Evolutionary conservation across 2,888 invertebrate genomes (phyloP).

Genomic region (Labia minor): DNA sequence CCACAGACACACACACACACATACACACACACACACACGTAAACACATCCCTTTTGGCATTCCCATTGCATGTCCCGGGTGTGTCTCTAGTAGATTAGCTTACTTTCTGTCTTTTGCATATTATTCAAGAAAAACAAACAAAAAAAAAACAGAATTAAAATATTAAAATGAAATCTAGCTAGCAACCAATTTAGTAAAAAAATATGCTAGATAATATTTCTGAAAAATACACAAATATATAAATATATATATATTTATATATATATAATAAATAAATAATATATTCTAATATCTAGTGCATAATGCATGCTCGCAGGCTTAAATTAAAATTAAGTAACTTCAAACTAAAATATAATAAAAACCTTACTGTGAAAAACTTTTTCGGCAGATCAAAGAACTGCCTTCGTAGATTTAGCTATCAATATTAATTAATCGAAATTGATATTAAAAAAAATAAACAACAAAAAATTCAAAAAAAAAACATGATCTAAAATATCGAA

Average conservation of each 20-base stretch:
- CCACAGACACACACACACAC: too few species aligned
- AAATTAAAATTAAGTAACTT: neutral
- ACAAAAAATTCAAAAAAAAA: neutral
- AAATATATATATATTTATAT: too few species aligned
- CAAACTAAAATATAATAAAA: neutral
- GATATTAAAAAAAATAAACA: neutral
- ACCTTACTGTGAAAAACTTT: neutral
- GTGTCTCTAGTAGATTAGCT: constrained; percentile 24
- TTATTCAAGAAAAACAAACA: neutral
- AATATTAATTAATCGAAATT: neutral
- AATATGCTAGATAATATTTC: constrained; percentile 22
- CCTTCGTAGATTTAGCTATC: neutral
- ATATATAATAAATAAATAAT: constrained; percentile 21
- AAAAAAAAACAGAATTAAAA: constrained; percentile 15
- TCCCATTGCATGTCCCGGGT: constrained; percentile 27
- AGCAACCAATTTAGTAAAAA: constrained; percentile 24
- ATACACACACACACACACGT: too few species aligned
- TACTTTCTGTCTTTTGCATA: constrained; percentile 24
- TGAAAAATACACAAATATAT: too few species aligned
- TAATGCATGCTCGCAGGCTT: constrained; percentile 26
- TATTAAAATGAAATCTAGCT: constrained; percentile 23
- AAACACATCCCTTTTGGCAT: too few species aligned
- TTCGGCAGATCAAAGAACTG: neutral
- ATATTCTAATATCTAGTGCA: too few species aligned
- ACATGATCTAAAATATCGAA: neutral